These are phyloP conservation scores for Nysson spinosus DNA, from an alignment of 2,888 invertebrate species.

Conservation along the genomic window DNA sequence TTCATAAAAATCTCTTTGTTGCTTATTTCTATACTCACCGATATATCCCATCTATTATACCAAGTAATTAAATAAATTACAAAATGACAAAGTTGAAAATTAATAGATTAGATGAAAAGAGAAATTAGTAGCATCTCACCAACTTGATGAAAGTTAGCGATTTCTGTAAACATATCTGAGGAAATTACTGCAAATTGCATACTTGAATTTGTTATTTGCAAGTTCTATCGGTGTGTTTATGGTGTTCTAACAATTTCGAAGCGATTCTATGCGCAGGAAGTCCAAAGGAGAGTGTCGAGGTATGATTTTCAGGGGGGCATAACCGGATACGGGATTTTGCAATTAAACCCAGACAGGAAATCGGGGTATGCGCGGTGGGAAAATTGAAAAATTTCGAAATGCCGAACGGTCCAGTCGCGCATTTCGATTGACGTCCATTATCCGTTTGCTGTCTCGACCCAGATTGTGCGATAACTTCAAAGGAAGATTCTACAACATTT, in stretches of 20 bases:
- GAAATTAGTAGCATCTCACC: no score
- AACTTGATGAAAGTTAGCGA: no score
- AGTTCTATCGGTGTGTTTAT: conserved; percentile 59
- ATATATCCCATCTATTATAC: no score
- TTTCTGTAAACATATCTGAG: no score
- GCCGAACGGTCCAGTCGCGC: conserved; percentile 17
- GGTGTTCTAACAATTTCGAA: conserved; percentile 26
- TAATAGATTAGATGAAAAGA: no score
- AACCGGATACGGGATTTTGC: conserved; percentile 36
- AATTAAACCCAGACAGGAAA: conserved; percentile 46
- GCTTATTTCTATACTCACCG: no score
- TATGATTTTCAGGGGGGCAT: conserved; percentile 24
- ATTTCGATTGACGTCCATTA: conserved; percentile 35
- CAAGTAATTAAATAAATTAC: no score
- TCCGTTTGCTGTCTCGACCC: conserved; percentile 38
- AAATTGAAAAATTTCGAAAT: conserved; percentile 49
- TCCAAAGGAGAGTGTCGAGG: conserved; percentile 32
- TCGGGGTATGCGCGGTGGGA: conserved; percentile 21
- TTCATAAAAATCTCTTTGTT: no score
- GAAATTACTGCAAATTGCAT: conserved; percentile 70
- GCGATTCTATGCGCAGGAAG: conserved; percentile 14
- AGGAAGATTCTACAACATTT: no score
- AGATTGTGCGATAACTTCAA: not conserved
- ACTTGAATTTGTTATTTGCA: conserved; percentile 69
- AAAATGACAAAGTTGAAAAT: no score